Evolutionary conservation across 2,113 vertebrate species (phyloP).

Genomic region (Nycticebus coucang): DNA sequence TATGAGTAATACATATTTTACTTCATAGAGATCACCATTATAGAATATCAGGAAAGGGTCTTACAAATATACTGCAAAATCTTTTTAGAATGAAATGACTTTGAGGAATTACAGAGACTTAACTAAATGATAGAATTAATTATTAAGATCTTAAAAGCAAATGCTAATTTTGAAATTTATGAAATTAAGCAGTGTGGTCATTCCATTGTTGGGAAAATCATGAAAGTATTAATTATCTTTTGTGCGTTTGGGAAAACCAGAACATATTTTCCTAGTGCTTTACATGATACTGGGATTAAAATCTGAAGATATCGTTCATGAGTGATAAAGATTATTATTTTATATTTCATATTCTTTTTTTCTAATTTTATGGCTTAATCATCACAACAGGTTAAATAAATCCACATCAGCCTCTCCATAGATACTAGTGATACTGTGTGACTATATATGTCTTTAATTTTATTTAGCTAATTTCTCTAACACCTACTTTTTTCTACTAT

Average conservation of each 20-base stretch:
- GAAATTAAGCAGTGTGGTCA: not conserved
- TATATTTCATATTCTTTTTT: not conserved
- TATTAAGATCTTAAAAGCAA: conserved; percentile 49
- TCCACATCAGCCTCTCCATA: conserved; percentile 29
- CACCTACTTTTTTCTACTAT: not conserved
- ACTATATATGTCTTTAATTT: conserved; percentile 33
- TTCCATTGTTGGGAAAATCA: not conserved
- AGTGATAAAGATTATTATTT: not conserved
- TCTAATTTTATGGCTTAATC: not conserved
- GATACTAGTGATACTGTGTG: not conserved
- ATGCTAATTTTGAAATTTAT: not conserved
- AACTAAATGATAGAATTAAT: not conserved
- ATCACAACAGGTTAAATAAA: conserved; percentile 9
- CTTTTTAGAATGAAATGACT: conserved; percentile 13
- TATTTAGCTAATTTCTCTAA: conserved; percentile 46
- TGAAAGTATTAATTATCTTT: not conserved
- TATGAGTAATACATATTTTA: not conserved
- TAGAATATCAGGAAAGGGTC: conserved; percentile 57
- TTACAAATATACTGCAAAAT: not conserved
- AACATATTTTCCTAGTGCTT: not conserved
- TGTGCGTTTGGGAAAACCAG: not conserved
- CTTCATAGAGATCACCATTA: not conserved
- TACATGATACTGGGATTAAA: not conserved
- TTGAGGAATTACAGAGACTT: not conserved
- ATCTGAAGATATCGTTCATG: not conserved